phyloP scores from a whole-genome alignment of 2,888 invertebrate genomes.

The Globia sparganii region DNA sequence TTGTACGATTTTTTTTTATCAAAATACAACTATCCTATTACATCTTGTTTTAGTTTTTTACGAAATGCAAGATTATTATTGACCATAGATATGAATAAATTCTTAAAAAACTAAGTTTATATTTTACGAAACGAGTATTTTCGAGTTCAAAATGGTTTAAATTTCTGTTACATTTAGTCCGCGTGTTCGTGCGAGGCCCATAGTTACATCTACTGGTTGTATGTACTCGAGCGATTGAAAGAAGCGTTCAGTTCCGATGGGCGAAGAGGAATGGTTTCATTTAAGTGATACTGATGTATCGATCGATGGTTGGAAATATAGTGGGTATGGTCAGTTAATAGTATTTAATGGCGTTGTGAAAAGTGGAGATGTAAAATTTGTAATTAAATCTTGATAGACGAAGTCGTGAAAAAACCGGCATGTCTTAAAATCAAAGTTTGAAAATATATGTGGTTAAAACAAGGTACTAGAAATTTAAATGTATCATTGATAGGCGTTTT shows the following conservation, averaged over 20 bases:
- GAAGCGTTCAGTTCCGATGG: slow-evolving; percentile 25
- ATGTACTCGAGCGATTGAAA: slow-evolving; percentile 36
- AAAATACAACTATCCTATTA: neutral
- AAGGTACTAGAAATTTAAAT: neutral
- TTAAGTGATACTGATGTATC: slow-evolving; percentile 50
- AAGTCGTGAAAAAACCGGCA: neutral
- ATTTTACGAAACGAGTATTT: neutral
- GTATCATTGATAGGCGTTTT: neutral
- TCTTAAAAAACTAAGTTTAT: neutral
- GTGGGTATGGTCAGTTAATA: neutral
- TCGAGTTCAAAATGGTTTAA: neutral
- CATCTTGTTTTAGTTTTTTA: neutral
- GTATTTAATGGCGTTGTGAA: neutral
- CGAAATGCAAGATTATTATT: too few relatives aligned
- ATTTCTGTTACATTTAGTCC: too few relatives aligned
- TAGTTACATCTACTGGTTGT: neutral
- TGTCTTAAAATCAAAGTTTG: neutral
- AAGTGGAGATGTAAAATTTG: neutral
- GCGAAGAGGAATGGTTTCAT: slow-evolving; percentile 36
- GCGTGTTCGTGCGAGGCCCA: neutral
- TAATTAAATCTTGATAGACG: neutral
- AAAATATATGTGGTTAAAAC: neutral
- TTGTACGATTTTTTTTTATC: neutral
- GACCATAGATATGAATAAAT: too few relatives aligned
- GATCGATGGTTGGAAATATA: neutral